Evolutionary conservation across 2,113 vertebrate species (phyloP).

Genomic region (Ornithorhynchus anatinus): DNA sequence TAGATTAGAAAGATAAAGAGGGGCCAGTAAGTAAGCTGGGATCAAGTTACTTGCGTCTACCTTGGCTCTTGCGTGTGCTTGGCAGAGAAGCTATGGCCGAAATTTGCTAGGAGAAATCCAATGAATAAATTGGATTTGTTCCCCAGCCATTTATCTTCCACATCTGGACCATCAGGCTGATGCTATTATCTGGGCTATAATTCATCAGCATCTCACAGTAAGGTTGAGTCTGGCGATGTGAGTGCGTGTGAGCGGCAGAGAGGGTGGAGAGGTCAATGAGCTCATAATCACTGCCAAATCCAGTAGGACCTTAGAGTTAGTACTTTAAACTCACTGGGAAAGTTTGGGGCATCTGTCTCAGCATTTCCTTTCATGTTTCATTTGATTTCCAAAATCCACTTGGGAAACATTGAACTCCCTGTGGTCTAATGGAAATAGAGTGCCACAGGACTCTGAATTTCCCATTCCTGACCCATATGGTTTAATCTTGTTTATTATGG

Average conservation of each 20-base stretch:
- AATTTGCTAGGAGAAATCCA: slow-evolving; percentile 3
- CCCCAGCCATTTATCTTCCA: slow-evolving; percentile 29
- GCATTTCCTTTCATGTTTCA: not conserved
- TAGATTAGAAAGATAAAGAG: no score
- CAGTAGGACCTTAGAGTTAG: not conserved
- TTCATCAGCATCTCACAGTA: slow-evolving; percentile 4
- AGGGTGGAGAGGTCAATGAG: not conserved
- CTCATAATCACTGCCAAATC: not conserved
- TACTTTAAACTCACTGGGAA: not conserved
- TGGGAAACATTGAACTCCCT: no score
- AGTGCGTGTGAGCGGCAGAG: not conserved
- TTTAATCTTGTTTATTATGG: no score
- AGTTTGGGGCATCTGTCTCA: not conserved
- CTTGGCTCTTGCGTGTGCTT: not conserved
- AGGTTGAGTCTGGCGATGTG: not conserved
- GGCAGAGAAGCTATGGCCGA: not conserved
- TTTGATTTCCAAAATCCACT: not conserved
- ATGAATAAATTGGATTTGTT: slow-evolving; percentile 27
- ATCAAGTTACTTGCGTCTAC: not conserved
- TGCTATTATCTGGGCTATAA: not conserved
- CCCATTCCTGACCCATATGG: no score
- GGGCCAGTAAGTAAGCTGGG: not conserved
- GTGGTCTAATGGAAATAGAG: no score
- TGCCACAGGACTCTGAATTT: no score
- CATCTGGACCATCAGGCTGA: not conserved